Base-by-base conservation (phyloP, 1,140 invertebrate genomes). In the Oscheius sp. region DNA sequence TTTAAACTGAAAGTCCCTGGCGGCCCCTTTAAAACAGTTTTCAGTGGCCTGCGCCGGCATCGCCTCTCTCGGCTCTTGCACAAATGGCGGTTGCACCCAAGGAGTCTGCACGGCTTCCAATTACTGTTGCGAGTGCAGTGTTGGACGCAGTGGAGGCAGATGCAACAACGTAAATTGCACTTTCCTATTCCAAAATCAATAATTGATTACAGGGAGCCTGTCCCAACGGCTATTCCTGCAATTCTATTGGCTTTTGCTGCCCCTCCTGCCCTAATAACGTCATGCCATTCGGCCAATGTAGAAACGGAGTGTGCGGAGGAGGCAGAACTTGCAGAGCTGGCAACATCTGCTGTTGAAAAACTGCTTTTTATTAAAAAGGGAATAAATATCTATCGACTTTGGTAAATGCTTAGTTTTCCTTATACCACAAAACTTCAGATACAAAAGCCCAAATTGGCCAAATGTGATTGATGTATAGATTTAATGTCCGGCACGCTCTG, bases 101-200 rank as follows among this genome's bases (percentile, higher is more conserved):
- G 75, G 42, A 29, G 35, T 63, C 2, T 80, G 79, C 58, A 80
- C 78, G 7, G 52, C 79, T 1, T 75, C 79, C 26, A 77, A 78
- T 62, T 80, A 77, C 42, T 80, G 79, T 45, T 80, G 79, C 63
- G 75, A 77, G 42, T 80, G 79, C 49, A 68, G 76, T 3, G 75
- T 79, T 49, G 79, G 79, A 20, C 46, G 68, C 28, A 72, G 72
- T 18, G 70, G 52, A 13, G 79, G 79, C n/a, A 58, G 68, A 20
- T 80, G 79, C 59, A 79, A 76, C 58, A 58, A 73, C 65, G 74
- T 72, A 18, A 38, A 64, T 72, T 18, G n/a, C 10, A 28, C 3
- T 7, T 66, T 61, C 64, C 31, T 34, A 3, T 68, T 34, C 29
- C 23, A 55, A 45, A 45, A 66, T 10, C 38, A 10, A 10, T 42